Evolutionary conservation across 2,797 vertebrate species (phyloP).

Genomic region (Sebastes iracundus): DNA sequence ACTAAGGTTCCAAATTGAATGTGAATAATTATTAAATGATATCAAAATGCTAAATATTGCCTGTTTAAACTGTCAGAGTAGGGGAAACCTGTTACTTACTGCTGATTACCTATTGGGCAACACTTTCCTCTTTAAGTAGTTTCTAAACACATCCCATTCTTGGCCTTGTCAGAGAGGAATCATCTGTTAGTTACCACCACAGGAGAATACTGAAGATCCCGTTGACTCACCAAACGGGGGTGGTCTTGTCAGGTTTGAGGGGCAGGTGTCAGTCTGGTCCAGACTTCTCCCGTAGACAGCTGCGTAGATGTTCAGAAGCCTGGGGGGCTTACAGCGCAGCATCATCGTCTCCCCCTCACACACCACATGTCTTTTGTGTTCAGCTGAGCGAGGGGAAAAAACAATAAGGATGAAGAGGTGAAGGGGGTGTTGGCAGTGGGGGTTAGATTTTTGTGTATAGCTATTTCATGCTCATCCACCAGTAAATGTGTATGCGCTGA

Average conservation of each 20-base stretch:
- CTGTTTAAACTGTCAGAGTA: neutral
- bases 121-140: neutral
- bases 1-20: neutral
- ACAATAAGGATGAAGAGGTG: neutral
- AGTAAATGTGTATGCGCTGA: neutral
- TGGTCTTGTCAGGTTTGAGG: constrained; percentile 68
- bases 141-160: neutral
- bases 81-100: neutral
- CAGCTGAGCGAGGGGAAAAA: constrained; percentile 78
- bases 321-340: constrained; percentile 92
- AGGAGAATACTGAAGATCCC: neutral
- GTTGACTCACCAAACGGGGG: constrained; percentile 87
- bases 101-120: neutral
- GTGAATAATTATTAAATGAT: neutral
- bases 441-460: neutral
- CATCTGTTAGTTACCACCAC: neutral
- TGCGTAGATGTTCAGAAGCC: constrained; percentile 93
- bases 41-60: neutral
- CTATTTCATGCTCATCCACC: neutral
- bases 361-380: constrained; percentile 90
- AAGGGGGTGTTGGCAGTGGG: neutral
- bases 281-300: constrained; percentile 89
- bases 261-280: constrained; percentile 82
- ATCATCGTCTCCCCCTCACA: constrained; percentile 91
- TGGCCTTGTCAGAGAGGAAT: neutral